phyloP scores from a whole-genome alignment of 2,113 vertebrate genomes.

The Peromyscus californicus region DNA sequence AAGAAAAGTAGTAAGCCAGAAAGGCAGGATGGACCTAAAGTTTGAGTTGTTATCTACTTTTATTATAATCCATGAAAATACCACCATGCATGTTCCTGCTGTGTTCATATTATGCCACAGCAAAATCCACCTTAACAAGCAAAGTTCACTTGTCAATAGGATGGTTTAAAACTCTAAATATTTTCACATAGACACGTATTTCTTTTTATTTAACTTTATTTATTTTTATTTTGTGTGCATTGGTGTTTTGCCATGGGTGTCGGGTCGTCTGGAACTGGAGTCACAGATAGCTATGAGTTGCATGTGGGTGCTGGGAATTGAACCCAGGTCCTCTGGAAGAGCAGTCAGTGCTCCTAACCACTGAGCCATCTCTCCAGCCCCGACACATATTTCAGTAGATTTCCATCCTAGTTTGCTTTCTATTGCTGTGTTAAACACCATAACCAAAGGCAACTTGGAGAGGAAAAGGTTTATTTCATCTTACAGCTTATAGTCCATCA shows the following conservation, averaged over 20 bases:
- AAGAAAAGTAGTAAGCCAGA: background rate
- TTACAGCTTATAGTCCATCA: background rate
- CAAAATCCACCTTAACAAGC: background rate
- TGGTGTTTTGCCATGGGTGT: background rate
- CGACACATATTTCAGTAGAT: background rate
- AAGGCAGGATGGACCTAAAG: background rate
- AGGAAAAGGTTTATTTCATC: background rate
- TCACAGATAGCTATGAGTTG: background rate
- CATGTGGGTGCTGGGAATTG: background rate
- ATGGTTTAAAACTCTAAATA: background rate
- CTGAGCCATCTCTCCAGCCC: background rate
- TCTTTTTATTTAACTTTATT: background rate
- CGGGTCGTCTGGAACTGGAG: background rate
- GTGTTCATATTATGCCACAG: background rate
- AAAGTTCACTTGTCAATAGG: background rate
- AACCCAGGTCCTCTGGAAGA: background rate
- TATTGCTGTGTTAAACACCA: too few relatives aligned
- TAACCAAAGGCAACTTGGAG: background rate
- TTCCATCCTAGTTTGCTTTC: background rate
- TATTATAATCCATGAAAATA: background rate
- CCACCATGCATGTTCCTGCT: background rate
- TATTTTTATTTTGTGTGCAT: background rate
- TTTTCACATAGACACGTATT: background rate
- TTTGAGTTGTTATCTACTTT: background rate
- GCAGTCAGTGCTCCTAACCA: background rate